Base-by-base conservation (phyloP, 2,113 vertebrate genomes). In the Lepisosteus oculatus region DNA sequence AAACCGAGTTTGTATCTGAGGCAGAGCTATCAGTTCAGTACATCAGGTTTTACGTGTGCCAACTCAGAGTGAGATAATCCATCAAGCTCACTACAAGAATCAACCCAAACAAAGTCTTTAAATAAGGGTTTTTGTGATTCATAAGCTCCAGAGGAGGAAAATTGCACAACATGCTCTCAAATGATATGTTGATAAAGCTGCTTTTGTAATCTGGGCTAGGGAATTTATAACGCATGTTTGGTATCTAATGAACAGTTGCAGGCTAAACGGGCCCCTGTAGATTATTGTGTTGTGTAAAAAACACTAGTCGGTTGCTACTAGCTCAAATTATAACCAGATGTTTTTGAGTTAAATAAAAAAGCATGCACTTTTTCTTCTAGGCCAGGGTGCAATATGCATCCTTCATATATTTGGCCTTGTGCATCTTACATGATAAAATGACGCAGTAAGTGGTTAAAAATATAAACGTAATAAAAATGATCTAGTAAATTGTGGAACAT, bases 281-380 rank as follows among this genome's bases (percentile, higher is more conserved):
- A 73, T 81, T 74, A 71, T 84, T 17, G 61, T 77, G 67, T 81
- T 61, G 74, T 72, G 69, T 65, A 73, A 79, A 76, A 72, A 69
- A 43, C 61, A n/a, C 67, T 73, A 76, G 76, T 74, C 76, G 65
- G 75, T 85, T 84, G 80, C 82, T 88, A 81, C 80, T 84, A 65
- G 78, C 77, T 80, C 79, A 89, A 79, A 92, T 85, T 73, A 75
- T 74, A 84, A 77, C 84, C 90, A 92, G 88, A 84, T 92, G 89
- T 83, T n/a, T 41, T 65, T 14, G 9, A 47, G 51, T 29, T 14
- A 55, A 29, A 4, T 15, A 44, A n/a, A 72, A 72, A n/a, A 57
- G 55, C 12, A 2, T n/a, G 8, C 13, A 17, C 54, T 70, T 47
- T 44, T 62, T 65, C 62, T 73, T 42, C 42, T 14, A 9, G 43